phyloP scores from a whole-genome alignment of 2,797 vertebrate species.

The Trachops cirrhosus region DNA sequence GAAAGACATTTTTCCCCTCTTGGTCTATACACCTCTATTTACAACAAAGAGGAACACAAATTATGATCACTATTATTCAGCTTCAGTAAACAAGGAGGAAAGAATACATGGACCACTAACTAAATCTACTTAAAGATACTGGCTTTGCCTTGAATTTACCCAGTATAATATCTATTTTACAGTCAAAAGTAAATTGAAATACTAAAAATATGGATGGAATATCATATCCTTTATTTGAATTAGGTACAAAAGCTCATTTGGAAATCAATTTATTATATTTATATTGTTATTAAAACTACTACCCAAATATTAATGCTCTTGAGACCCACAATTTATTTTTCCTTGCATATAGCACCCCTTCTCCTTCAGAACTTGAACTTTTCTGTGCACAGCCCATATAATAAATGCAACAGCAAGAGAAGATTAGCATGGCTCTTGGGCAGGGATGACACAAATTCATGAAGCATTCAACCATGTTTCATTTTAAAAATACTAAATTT shows the following conservation, averaged over 20 bases:
- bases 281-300: slow-evolving; percentile 51
- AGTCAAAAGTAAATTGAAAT: slow-evolving; percentile 62
- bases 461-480: not conserved
- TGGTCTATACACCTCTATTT: not conserved
- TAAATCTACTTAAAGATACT: slow-evolving; percentile 21
- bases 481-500: not conserved
- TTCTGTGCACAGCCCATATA: not conserved
- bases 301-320: slow-evolving; percentile 29
- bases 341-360: not conserved
- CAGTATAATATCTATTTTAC: slow-evolving; percentile 25
- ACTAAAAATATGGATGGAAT: slow-evolving; percentile 54
- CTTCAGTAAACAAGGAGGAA: slow-evolving; percentile 1
- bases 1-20: not conserved
- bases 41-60: slow-evolving; percentile 29
- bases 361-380: not conserved
- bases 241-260: slow-evolving; percentile 6
- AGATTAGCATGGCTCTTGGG: not conserved
- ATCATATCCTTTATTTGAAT: slow-evolving; percentile 43
- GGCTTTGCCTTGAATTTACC: slow-evolving; percentile 38
- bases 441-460: not conserved
- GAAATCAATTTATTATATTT: slow-evolving; percentile 33
- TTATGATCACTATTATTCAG: not conserved
- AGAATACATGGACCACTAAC: not conserved
- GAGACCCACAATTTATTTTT: not conserved
- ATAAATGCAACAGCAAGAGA: not conserved